Percentiles rank a stretch among this genome's conserved stretches.
Conservation (phyloP, 1,140 invertebrate genomes). For the Scaptomyza hsui region DNA sequence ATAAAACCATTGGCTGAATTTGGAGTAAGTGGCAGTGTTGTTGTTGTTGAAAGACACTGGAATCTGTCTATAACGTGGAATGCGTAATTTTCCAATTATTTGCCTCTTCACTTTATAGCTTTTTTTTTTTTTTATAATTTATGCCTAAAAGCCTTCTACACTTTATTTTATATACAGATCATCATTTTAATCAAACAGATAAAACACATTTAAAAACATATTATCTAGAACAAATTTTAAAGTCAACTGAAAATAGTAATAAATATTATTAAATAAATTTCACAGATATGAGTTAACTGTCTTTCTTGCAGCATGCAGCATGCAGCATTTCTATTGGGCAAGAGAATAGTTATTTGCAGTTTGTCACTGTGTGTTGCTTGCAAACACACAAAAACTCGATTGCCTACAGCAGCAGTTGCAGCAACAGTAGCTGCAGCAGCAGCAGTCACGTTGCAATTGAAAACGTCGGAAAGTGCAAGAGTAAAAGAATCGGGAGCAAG, state of each 20-base stretch:
- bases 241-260: too few species aligned
- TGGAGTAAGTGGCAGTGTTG: constrained; percentile 1
- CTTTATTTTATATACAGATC: too few species aligned
- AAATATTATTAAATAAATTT: too few species aligned
- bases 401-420: constrained; percentile 2
- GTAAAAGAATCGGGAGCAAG: not conserved
- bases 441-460: constrained; percentile 12
- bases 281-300: not conserved
- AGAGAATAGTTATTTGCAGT: not conserved
- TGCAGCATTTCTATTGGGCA: too few species aligned
- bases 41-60: not conserved
- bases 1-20: not conserved
- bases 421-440: not conserved
- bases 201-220: too few species aligned
- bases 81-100: not conserved
- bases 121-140: too few species aligned
- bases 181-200: too few species aligned
- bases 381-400: not conserved
- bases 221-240: too few species aligned
- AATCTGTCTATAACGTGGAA: not conserved
- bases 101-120: not conserved
- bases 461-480: constrained; percentile 15
- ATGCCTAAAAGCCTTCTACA: too few species aligned
- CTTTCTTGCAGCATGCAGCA: not conserved
- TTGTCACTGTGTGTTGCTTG: constrained; percentile 1